Evolutionary conservation across 2,113 vertebrate species (phyloP).

Genomic region (Pantherophis guttatus): DNA sequence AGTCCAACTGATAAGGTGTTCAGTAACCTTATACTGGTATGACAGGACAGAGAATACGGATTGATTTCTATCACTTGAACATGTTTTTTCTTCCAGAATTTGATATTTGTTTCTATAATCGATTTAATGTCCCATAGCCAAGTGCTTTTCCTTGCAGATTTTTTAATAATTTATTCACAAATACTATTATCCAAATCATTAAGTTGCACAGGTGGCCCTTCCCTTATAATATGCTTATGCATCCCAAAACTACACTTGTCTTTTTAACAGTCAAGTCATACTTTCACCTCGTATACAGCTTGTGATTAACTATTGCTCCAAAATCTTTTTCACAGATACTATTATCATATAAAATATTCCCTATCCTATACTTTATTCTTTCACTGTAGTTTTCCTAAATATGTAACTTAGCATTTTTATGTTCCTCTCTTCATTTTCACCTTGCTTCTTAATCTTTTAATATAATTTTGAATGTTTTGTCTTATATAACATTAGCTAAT

Average conservation of each 20-base stretch:
- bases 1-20: neutral
- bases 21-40: neutral
- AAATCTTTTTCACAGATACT: neutral
- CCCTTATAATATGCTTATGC: neutral
- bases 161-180: neutral
- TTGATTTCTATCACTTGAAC: neutral
- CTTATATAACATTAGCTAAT: neutral
- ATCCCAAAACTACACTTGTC: neutral
- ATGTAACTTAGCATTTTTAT: neutral
- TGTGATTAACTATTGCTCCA: neutral
- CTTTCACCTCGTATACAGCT: neutral
- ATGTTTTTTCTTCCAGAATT: neutral
- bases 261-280: neutral
- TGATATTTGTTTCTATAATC: neutral
- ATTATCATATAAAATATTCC: neutral
- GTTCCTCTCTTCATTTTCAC: neutral
- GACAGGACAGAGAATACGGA: neutral
- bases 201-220: neutral
- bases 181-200: neutral
- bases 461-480: neutral
- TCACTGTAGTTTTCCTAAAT: neutral
- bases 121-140: neutral
- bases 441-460: neutral
- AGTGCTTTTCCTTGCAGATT: neutral
- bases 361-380: neutral